Evolutionary conservation across 2,797 vertebrate species (phyloP).

Genomic region (Poliocrania exsul): DNA sequence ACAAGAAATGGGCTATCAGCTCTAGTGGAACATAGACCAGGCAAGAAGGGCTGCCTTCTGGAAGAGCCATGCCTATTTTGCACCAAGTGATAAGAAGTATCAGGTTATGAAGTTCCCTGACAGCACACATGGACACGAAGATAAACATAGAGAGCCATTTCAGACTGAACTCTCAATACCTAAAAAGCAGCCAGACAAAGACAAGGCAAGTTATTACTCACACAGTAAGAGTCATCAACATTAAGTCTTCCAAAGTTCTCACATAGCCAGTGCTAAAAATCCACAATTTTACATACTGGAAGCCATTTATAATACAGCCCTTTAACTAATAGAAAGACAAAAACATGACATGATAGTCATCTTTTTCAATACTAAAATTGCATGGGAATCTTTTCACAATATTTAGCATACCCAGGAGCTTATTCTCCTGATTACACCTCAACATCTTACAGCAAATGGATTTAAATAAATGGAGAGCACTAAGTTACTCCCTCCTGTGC

Average conservation of each 20-base stretch:
- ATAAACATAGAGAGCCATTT: not conserved
- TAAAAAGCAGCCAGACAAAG: not conserved
- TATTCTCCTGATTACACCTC: not conserved
- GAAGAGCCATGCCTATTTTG: not conserved
- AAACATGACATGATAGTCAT: not conserved
- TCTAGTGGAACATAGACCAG: not conserved
- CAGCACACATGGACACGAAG: not conserved
- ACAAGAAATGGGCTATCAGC: not conserved
- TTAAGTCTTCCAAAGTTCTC: not conserved
- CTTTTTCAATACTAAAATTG: not conserved
- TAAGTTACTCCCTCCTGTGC: not conserved
- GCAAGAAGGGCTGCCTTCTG: not conserved
- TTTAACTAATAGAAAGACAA: not conserved
- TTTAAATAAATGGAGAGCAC: rapidly evolving
- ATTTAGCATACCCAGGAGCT: not conserved
- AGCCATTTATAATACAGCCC: not conserved
- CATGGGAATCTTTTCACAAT: not conserved
- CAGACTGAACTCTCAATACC: not conserved
- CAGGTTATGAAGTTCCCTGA: not conserved
- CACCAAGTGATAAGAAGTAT: not conserved
- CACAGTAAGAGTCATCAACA: not conserved
- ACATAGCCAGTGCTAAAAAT: not conserved
- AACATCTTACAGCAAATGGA: not conserved
- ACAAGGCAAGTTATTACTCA: not conserved
- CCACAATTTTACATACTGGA: not conserved